Conservation (phyloP, 2,113 vertebrate genomes). For the Mustelus asterias region DNA sequence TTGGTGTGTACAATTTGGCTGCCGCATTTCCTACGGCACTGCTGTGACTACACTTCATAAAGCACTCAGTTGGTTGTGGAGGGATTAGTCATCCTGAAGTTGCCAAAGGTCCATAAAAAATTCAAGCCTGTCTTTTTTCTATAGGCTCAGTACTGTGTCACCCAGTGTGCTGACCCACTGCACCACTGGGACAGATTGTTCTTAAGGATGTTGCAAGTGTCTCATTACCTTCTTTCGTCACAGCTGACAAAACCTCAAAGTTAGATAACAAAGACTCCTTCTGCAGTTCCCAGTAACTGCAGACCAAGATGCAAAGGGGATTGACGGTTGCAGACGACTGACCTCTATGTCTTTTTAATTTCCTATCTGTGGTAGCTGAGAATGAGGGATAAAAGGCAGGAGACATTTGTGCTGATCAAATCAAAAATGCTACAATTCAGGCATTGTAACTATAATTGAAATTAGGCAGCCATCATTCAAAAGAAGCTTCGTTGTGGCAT, state of each 20-base stretch:
- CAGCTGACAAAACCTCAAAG: not conserved
- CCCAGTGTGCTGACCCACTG: not conserved
- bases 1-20: not conserved
- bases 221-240: not conserved
- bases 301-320: not conserved
- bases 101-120: not conserved
- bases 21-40: not conserved
- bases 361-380: not conserved
- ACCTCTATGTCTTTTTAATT: conserved; percentile 25
- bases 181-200: not conserved
- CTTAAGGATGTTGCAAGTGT: not conserved
- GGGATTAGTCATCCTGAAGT: not conserved
- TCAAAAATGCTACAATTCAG: conserved; percentile 24
- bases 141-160: not conserved
- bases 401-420: conserved; percentile 21
- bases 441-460: conserved; percentile 28
- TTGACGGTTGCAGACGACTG: not conserved
- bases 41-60: not conserved
- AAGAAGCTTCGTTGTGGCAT: not conserved
- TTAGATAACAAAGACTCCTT: conserved; percentile 9
- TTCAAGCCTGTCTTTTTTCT: not conserved
- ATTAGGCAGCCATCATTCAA: conserved; percentile 32
- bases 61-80: not conserved
- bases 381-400: conserved; percentile 12
- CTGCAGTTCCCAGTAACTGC: not conserved